A percentile compares a stretch with the other conserved stretches of the same genome.
These are phyloP conservation scores for Cirrhinus mrigala DNA, from an alignment of 2,797 vertebrate species.

Conservation along the genomic window DNA sequence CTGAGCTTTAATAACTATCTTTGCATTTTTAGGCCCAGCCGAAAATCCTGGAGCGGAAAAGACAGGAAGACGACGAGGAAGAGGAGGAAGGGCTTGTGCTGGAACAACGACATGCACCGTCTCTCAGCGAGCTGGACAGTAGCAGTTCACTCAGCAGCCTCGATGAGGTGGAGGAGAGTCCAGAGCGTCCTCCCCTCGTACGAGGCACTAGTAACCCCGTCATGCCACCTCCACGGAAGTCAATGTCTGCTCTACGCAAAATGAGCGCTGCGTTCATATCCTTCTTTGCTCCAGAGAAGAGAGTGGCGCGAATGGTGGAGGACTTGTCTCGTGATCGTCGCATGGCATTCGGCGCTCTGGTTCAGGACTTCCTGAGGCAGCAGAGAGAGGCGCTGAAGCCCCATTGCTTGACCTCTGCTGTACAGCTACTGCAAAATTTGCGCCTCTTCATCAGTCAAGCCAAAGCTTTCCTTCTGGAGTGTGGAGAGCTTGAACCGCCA, in stretches of 20 bases:
- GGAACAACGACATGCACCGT: slow-evolving; percentile 66
- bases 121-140: slow-evolving; percentile 77
- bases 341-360: slow-evolving; percentile 71
- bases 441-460: slow-evolving; percentile 73
- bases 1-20: not conserved
- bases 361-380: slow-evolving; percentile 75
- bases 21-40: slow-evolving; percentile 30
- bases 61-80: slow-evolving; percentile 43
- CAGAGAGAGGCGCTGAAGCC: slow-evolving; percentile 63
- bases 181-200: slow-evolving; percentile 54
- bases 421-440: slow-evolving; percentile 68
- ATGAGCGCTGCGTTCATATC: slow-evolving; percentile 78
- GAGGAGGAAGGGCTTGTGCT: slow-evolving; percentile 67
- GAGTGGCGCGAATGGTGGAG: slow-evolving; percentile 67
- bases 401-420: slow-evolving; percentile 40
- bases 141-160: slow-evolving; percentile 80
- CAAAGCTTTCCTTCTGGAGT: slow-evolving; percentile 65
- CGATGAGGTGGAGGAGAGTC: slow-evolving; percentile 71
- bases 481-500: slow-evolving; percentile 70
- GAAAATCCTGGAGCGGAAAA: slow-evolving; percentile 33
- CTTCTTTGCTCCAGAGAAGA: slow-evolving; percentile 76
- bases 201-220: slow-evolving; percentile 58
- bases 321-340: slow-evolving; percentile 69
- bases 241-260: slow-evolving; percentile 73
- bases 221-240: slow-evolving; percentile 50